These are phyloP conservation scores for Criorhina ranunculi DNA, from an alignment of 2,888 invertebrate species.

Conservation along the genomic window DNA sequence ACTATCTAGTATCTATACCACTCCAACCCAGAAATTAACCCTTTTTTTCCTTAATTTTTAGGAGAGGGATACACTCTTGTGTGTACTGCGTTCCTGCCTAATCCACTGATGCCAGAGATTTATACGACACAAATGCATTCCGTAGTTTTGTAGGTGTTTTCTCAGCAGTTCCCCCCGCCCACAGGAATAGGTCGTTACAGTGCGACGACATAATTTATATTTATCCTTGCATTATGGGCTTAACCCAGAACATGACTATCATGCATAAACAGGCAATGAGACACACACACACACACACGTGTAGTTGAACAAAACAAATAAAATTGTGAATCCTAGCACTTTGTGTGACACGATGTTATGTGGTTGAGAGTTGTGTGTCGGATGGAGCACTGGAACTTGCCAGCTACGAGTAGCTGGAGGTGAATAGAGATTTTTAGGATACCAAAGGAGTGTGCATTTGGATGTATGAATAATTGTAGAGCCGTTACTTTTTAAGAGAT, in stretches of 20 bases:
- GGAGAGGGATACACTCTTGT: slow-evolving; percentile 28
- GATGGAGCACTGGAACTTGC: background rate
- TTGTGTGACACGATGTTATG: slow-evolving; percentile 65
- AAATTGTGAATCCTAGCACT: slow-evolving; percentile 67
- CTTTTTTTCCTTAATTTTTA: slow-evolving; percentile 58
- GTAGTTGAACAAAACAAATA: slow-evolving; percentile 44
- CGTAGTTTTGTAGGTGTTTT: slow-evolving; percentile 67
- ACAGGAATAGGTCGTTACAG: slow-evolving; percentile 36
- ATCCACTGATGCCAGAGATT: slow-evolving; percentile 73
- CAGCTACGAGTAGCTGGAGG: too few species aligned
- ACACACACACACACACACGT: slow-evolving; percentile 44
- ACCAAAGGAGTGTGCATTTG: slow-evolving; percentile 6
- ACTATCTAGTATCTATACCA: slow-evolving; percentile 29
- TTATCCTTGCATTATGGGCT: slow-evolving; percentile 76
- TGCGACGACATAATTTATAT: slow-evolving; percentile 76
- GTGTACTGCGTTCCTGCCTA: slow-evolving; percentile 59
- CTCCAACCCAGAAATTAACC: slow-evolving; percentile 75
- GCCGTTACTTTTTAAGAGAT: slow-evolving; percentile 15
- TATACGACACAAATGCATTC: slow-evolving; percentile 72
- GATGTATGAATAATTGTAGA: slow-evolving; percentile 22
- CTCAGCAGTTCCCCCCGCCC: background rate
- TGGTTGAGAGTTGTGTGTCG: slow-evolving; percentile 57
- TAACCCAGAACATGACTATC: slow-evolving; percentile 74
- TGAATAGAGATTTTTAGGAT: slow-evolving; percentile 30
- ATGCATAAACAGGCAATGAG: slow-evolving; percentile 72